Evolutionary conservation across 2,888 invertebrate genomes (phyloP).

Genomic region (Eustalomyia histrio): DNA sequence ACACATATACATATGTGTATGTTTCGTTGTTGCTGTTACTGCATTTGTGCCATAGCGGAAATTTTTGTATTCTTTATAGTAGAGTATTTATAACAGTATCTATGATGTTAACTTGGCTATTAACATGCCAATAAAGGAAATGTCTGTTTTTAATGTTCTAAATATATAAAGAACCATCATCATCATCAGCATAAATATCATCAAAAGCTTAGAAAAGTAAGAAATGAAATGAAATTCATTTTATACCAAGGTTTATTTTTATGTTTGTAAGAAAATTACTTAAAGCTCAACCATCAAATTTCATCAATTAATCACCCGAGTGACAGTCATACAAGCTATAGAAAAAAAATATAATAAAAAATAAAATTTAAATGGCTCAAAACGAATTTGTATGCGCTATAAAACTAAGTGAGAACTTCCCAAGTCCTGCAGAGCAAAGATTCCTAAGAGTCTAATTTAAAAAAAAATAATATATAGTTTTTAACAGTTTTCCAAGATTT

Average conservation of each 20-base stretch:
- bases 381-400: not conserved
- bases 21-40: conserved; percentile 1
- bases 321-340: conserved; percentile 51
- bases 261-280: conserved; percentile 30
- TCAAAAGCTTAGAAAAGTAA: not conserved
- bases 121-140: conserved; percentile 72
- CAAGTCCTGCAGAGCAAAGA: too few species aligned
- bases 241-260: conserved; percentile 1
- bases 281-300: conserved; percentile 68
- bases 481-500: too few species aligned
- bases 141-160: conserved; percentile 50
- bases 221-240: not conserved
- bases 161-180: conserved; percentile 9
- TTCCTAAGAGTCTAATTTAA: too few species aligned
- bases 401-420: too few species aligned
- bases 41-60: not conserved
- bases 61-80: not conserved
- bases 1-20: too few species aligned
- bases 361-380: not conserved
- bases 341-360: not conserved
- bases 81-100: not conserved
- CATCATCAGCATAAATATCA: conserved; percentile 16
- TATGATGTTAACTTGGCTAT: conserved; percentile 65
- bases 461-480: too few species aligned
- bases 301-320: conserved; percentile 74